Evolutionary conservation across 2,888 invertebrate genomes (phyloP).

Genomic region (Conistra vaccinii): DNA sequence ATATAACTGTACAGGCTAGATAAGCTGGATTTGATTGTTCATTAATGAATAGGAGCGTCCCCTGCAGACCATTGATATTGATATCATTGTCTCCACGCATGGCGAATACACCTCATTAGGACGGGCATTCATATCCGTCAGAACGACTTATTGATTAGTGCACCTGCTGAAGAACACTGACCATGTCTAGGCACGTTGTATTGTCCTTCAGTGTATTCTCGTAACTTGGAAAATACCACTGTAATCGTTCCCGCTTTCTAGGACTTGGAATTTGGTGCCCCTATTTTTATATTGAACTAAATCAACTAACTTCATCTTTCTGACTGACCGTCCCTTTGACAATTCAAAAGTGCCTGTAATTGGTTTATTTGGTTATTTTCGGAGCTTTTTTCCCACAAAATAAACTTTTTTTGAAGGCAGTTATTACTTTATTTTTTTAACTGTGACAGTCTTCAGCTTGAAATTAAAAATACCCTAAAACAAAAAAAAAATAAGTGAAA

Average conservation of each 20-base stretch:
- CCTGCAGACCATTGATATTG: background rate
- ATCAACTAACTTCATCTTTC: background rate
- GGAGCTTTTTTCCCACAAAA: too few relatives aligned
- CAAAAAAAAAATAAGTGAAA: background rate
- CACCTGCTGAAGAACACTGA: background rate
- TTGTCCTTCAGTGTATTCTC: background rate
- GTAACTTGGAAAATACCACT: background rate
- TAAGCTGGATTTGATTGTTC: constrained; percentile 21
- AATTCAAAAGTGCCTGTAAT: too few relatives aligned
- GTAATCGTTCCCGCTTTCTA: background rate
- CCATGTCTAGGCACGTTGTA: background rate
- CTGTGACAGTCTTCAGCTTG: too few relatives aligned
- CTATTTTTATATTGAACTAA: background rate
- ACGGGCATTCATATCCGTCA: background rate
- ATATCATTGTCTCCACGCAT: background rate
- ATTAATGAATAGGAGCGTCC: constrained; percentile 5
- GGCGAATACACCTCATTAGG: constrained; percentile 4
- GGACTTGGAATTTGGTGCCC: background rate
- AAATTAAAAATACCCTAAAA: too few relatives aligned
- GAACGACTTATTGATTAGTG: too few relatives aligned
- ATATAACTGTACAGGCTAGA: too few relatives aligned
- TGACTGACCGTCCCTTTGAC: too few relatives aligned
- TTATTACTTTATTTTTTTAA: background rate
- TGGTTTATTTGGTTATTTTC: background rate
- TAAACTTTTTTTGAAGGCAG: too few relatives aligned